Conservation (phyloP, 2,113 vertebrate species). For the Melospiza melodia region DNA sequence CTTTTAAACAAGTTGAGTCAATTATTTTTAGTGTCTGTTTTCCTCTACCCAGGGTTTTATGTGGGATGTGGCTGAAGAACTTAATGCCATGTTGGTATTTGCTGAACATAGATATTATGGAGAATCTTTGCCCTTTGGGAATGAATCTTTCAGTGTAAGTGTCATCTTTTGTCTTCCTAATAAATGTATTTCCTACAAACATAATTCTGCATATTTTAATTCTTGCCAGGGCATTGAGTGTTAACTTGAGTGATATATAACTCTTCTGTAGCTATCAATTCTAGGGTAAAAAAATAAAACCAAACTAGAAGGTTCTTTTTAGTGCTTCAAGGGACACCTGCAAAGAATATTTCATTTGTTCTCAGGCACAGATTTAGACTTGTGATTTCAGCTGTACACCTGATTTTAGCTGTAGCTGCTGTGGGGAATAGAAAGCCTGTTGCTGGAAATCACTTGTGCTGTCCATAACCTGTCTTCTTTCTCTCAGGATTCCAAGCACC, state of each 20-base stretch:
- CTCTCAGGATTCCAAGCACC: constrained; percentile 85
- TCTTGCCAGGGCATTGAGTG: not conserved
- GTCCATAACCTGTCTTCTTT: not conserved
- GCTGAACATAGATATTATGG: constrained; percentile 97
- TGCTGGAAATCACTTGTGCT: not conserved
- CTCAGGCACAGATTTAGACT: not conserved
- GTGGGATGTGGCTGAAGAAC: constrained; percentile 91
- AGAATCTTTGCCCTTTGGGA: constrained; percentile 91
- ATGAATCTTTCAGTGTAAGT: constrained; percentile 85
- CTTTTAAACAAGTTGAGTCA: not conserved
- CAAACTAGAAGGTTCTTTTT: not conserved
- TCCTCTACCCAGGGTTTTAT: constrained; percentile 86
- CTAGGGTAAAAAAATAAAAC: not conserved
- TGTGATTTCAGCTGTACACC: not conserved
- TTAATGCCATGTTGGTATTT: constrained; percentile 93
- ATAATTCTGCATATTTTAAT: not conserved
- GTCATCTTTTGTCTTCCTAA: not conserved
- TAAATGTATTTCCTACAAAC: not conserved
- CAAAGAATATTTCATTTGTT: not conserved
- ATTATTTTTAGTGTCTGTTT: not conserved
- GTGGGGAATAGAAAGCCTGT: not conserved
- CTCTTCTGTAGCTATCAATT: not conserved
- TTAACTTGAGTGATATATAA: not conserved
- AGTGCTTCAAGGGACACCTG: not conserved
- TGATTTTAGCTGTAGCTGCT: not conserved